These are phyloP conservation scores for Dipodomys ordii DNA, from an alignment of 2,113 vertebrate genomes.

Conservation along the genomic window DNA sequence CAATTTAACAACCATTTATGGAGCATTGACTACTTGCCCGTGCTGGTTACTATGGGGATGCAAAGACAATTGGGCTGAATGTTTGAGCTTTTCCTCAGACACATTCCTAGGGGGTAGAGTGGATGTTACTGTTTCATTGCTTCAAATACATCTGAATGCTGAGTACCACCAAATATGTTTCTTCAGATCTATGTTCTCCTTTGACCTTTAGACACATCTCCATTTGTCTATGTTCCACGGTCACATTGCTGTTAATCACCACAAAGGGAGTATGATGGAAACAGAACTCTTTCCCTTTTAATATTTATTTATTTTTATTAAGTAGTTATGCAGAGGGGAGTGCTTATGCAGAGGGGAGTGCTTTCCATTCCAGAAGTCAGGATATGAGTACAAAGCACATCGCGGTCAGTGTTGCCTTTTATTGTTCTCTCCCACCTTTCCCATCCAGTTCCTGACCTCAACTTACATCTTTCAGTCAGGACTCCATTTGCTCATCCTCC, in stretches of 20 bases:
- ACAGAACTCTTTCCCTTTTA: background rate
- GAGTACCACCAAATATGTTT: conserved; percentile 4
- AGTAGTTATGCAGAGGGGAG: no score
- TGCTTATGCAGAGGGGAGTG: no score
- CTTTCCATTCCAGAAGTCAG: no score
- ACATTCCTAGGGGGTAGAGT: background rate
- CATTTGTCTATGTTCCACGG: background rate
- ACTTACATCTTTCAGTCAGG: no score
- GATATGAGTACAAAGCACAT: no score
- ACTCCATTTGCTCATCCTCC: no score
- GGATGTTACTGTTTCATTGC: background rate
- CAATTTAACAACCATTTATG: conserved; percentile 63
- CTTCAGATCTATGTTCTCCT: background rate
- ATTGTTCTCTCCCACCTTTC: no score
- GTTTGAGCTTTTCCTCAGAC: background rate
- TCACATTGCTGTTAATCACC: background rate
- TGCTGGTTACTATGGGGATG: background rate
- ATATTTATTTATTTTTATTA: no score
- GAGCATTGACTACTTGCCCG: background rate
- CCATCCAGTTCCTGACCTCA: no score
- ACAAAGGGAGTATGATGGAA: background rate
- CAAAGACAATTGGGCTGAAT: background rate
- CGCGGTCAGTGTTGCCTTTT: no score
- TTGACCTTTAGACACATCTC: background rate
- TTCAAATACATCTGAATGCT: background rate